These are phyloP conservation scores for Hydrotaea diabolus DNA, from an alignment of 2,888 invertebrate genomes.

Conservation along the genomic window DNA sequence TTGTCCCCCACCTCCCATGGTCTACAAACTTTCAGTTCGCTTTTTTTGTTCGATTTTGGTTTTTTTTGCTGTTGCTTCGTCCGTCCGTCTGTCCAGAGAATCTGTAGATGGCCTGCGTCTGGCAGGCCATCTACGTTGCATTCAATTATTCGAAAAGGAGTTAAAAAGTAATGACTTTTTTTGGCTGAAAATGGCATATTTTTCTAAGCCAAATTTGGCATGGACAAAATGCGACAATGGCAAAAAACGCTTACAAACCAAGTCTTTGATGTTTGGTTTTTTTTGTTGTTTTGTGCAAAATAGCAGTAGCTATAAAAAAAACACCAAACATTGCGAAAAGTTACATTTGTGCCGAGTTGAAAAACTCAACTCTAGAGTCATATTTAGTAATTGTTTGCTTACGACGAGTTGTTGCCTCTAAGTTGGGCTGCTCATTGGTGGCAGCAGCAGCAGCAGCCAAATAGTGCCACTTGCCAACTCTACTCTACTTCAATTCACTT, in stretches of 20 bases:
- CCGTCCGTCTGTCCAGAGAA: background rate
- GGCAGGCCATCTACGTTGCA: background rate
- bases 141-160: conserved; percentile 22
- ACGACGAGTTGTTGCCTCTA: conserved; percentile 40
- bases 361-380: conserved; percentile 52
- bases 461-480: conserved; percentile 10
- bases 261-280: conserved; percentile 52
- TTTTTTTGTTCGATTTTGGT: background rate
- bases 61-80: background rate
- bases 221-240: conserved; percentile 24
- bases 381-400: conserved; percentile 64
- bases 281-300: no score
- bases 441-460: background rate
- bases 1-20: background rate
- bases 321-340: background rate
- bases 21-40: background rate
- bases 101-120: background rate
- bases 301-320: background rate
- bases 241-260: conserved; percentile 4
- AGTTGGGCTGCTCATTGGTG: background rate
- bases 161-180: conserved; percentile 65
- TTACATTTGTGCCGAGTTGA: background rate
- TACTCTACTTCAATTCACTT: conserved; percentile 12
- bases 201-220: conserved; percentile 66
- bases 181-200: conserved; percentile 66